These are phyloP conservation scores for Phallusia fumigata DNA, from an alignment of 23 tunicate genomes.

Conservation along the genomic window DNA sequence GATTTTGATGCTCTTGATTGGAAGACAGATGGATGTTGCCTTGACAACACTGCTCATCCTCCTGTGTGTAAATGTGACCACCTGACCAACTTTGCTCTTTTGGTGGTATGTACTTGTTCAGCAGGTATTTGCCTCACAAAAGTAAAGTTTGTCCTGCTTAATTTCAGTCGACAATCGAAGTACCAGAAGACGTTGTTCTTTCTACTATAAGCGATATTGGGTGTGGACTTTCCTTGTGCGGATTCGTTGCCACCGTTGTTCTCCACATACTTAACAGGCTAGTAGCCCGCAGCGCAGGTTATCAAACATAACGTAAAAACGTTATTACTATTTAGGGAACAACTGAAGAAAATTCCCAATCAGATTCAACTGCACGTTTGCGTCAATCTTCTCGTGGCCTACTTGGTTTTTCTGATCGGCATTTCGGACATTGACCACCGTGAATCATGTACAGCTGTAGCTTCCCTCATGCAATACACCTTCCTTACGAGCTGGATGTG, in stretches of 20 bases:
- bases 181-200: constrained; percentile 1
- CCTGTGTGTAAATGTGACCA: constrained; percentile 11
- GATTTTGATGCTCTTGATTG: neutral
- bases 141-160: neutral
- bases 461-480: constrained; percentile 59
- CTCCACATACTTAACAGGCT: neutral
- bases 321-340: constrained; percentile 26
- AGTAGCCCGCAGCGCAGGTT: neutral
- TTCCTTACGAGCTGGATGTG: constrained; percentile 73
- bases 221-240: neutral
- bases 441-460: constrained; percentile 31
- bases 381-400: constrained; percentile 41
- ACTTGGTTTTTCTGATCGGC: constrained; percentile 50
- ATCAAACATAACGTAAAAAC: neutral
- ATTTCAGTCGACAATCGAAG: neutral
- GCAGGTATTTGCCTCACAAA: too few relatives aligned
- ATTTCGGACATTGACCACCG: constrained; percentile 10
- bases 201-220: neutral
- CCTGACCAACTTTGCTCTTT: neutral
- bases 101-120: neutral
- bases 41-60: neutral
- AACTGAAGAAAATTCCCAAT: constrained; percentile 38
- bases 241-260: neutral
- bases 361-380: constrained; percentile 54
- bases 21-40: constrained; percentile 12